Percentiles rank a stretch among this genome's conserved stretches.
phyloP scores from a whole-genome alignment of 2,797 vertebrate genomes.

The Delichon dasypus region DNA sequence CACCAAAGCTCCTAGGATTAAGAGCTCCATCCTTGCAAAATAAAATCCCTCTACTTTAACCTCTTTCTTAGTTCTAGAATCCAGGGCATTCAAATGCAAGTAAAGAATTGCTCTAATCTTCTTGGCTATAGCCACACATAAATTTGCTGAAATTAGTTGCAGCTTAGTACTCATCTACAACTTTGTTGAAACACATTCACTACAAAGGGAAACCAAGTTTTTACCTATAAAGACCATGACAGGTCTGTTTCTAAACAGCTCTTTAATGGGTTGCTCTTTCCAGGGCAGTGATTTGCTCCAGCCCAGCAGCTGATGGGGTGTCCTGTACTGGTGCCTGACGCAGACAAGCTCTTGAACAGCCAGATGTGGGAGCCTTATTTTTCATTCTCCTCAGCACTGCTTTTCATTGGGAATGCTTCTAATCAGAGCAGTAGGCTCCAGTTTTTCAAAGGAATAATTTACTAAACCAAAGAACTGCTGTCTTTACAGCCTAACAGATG shows the following conservation, averaged over 20 bases:
- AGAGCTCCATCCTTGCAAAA: not conserved
- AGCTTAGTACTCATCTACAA: not conserved
- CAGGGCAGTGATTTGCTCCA: not conserved
- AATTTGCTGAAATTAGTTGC: not conserved
- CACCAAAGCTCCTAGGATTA: not conserved
- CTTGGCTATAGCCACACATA: not conserved
- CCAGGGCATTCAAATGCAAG: not conserved
- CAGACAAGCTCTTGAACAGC: not conserved
- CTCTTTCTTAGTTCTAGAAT: not conserved
- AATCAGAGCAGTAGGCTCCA: not conserved
- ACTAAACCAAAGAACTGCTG: not conserved
- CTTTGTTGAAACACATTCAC: not conserved
- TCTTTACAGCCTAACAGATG: not conserved
- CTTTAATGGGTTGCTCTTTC: not conserved
- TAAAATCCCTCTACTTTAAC: not conserved
- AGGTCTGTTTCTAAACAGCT: not conserved
- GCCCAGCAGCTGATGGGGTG: not conserved
- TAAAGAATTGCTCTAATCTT: not conserved
- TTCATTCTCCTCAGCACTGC: not conserved
- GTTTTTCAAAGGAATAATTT: not conserved
- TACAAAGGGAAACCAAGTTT: not conserved
- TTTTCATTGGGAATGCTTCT: not conserved
- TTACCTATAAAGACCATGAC: not conserved
- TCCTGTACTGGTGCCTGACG: accelerated
- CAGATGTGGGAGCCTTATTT: not conserved